Conservation (phyloP, 1,140 invertebrate species). For the Nasonia giraulti region DNA sequence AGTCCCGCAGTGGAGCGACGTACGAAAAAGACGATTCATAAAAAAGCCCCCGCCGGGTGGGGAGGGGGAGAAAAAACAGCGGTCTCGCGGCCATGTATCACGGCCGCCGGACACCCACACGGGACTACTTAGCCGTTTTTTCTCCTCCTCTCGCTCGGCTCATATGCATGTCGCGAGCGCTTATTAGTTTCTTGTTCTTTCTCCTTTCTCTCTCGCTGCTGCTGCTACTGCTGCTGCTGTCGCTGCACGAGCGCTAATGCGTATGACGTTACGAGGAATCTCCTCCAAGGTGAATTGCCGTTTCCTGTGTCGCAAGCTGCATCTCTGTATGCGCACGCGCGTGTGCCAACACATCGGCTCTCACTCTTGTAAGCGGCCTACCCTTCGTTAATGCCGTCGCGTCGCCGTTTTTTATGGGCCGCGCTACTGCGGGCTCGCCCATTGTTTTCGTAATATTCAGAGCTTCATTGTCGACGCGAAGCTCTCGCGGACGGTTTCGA, state of each 20-base stretch:
- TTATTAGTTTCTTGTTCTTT: slow-evolving; percentile 46
- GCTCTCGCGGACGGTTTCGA: neutral
- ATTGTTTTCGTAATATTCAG: slow-evolving; percentile 13
- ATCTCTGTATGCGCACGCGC: slow-evolving; percentile 59
- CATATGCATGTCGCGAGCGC: slow-evolving; percentile 49
- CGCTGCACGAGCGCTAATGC: slow-evolving; percentile 35
- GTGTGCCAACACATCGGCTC: neutral
- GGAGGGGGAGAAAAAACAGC: slow-evolving; percentile 14
- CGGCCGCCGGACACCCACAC: slow-evolving; percentile 31
- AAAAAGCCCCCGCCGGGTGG: slow-evolving; percentile 9
- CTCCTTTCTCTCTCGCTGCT: neutral
- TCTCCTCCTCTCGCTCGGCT: slow-evolving; percentile 30
- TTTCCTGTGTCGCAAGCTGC: slow-evolving; percentile 69
- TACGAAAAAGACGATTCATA: slow-evolving; percentile 44
- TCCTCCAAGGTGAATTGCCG: slow-evolving; percentile 63
- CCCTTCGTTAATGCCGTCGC: slow-evolving; percentile 26
- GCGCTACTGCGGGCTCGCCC: too few relatives aligned
- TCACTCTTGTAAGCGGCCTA: slow-evolving; percentile 40
- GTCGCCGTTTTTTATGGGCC: slow-evolving; percentile 30
- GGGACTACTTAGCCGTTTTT: slow-evolving; percentile 10
- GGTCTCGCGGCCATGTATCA: slow-evolving; percentile 20
- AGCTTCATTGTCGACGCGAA: neutral
- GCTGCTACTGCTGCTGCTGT: neutral
- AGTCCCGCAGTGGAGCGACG: slow-evolving; percentile 14
- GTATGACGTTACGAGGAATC: slow-evolving; percentile 35